Conservation (phyloP, 2,888 invertebrate species). For the Argyra leucocephala region DNA sequence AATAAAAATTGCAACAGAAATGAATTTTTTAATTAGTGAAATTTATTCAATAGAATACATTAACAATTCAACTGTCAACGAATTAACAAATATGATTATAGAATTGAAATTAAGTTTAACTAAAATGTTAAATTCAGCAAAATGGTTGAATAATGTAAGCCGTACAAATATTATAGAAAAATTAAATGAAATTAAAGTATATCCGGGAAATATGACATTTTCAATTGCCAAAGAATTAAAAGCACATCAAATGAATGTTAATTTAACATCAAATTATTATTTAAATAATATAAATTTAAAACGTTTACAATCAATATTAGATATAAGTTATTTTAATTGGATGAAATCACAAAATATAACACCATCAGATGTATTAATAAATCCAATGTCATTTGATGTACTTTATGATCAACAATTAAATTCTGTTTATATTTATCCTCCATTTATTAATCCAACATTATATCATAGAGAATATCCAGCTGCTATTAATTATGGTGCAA, state of each 20-base stretch:
- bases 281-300: not conserved
- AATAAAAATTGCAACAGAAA: not conserved
- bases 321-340: not conserved
- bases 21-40: conserved; percentile 14
- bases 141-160: not conserved
- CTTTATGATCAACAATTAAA: not conserved
- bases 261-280: not conserved
- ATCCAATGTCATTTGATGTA: not conserved
- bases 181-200: not conserved
- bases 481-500: not conserved
- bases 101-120: conserved; percentile 28
- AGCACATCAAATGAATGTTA: not conserved
- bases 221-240: not conserved
- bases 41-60: conserved; percentile 30
- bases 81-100: conserved; percentile 29
- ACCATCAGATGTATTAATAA: not conserved
- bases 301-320: not conserved
- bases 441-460: not conserved
- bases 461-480: not conserved
- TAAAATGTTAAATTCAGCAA: not conserved
- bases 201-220: not conserved
- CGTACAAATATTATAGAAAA: not conserved
- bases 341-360: not conserved
- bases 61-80: conserved; percentile 25
- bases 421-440: not conserved